A percentile compares a stretch with the other conserved stretches of the same genome.
phyloP scores from a whole-genome alignment of 2,797 vertebrate species.

The Sebastes ruberrimus region DNA sequence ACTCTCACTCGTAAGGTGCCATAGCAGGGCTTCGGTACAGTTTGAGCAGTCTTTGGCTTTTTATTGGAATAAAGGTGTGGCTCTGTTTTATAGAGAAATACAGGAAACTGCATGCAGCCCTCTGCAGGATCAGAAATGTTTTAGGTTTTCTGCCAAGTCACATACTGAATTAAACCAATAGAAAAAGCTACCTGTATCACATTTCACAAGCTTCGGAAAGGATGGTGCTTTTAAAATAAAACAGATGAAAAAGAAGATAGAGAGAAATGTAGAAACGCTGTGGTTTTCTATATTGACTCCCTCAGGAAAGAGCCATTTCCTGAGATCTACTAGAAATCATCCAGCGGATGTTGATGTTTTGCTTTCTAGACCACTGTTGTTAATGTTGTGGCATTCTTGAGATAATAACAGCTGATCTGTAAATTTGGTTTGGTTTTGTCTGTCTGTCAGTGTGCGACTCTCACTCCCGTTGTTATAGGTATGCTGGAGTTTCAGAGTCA shows the following conservation, averaged over 20 bases:
- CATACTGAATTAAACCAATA: not conserved
- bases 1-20: not conserved
- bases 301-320: constrained; percentile 71
- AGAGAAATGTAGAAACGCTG: constrained; percentile 12
- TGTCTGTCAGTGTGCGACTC: not conserved
- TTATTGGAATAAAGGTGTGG: constrained; percentile 23
- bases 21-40: not conserved
- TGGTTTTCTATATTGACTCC: constrained; percentile 38
- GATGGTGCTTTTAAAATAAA: not conserved
- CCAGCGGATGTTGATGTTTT: constrained; percentile 78
- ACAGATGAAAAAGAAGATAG: not conserved
- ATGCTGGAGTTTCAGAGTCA: constrained; percentile 14
- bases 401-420: constrained; percentile 58
- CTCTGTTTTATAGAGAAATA: constrained; percentile 22
- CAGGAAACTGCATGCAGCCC: constrained; percentile 13
- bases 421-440: constrained; percentile 23
- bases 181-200: not conserved
- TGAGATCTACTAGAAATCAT: constrained; percentile 52
- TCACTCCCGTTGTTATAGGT: not conserved
- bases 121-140: constrained; percentile 23
- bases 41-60: constrained; percentile 16
- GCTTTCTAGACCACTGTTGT: constrained; percentile 52
- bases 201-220: not conserved
- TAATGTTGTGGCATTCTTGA: constrained; percentile 48
- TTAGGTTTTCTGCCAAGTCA: not conserved